Base-by-base conservation (phyloP, 2,888 invertebrate genomes). In the Lysandra bellargus region DNA sequence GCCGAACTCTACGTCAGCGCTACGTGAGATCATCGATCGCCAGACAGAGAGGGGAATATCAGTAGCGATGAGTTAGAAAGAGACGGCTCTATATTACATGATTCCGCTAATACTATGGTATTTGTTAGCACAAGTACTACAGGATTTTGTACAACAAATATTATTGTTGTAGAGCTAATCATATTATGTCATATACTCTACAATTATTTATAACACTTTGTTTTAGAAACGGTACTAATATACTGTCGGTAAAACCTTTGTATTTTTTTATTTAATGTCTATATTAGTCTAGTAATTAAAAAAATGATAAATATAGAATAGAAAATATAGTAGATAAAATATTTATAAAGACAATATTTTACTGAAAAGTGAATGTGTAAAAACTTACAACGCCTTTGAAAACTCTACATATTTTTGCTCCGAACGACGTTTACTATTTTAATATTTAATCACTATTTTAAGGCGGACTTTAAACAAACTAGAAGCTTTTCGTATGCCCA, bases 11-110 rank as follows among this genome's bases (percentile, higher is more conserved):
- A 75, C 75, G 75, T 73, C 17, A n/a, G 44, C 53, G 5, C 49
- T 53, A 76, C 57, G 57, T 57, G 12, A 9, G 14, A 53, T 76
- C 76, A 76, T 76, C 57, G 76, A 76, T 76, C 76, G 57, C 14
- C 14, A 76, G 76, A 57, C 14, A 76, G 76, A 33, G 33, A 76
- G 30, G 17, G 49, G 17, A 7, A 33, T 57, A 57, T 33, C 17
- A 17, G 30, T 4, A 33, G 5, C 49, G 76, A 4, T 30, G 4
- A 33, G 75, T 5, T 53, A 17, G 33, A 76, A 30, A 6, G 57
- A 57, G 76, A 57, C 44, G 33, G 5, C 57, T 30, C 53, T 57
- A 76, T 6, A 53, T 76, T 30, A 4, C 3, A 17, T n/a, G 57
- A 5, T 30, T 23, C 33, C 30, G 5, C 57, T 76, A 33, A 17